phyloP scores from a whole-genome alignment of 2,113 vertebrate genomes.

The Tupaia tana region DNA sequence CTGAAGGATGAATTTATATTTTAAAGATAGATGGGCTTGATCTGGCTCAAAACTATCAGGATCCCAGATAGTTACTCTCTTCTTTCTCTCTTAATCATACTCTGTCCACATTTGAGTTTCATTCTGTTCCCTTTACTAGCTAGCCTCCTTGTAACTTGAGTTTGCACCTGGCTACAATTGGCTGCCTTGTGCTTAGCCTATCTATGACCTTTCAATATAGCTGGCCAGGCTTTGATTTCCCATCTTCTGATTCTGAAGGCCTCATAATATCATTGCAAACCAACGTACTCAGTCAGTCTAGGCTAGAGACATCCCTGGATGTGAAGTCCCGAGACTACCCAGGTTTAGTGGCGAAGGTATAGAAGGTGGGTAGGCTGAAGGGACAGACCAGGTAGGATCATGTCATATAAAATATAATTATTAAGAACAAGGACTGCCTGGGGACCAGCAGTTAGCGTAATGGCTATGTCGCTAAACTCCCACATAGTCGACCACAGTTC shows the following conservation, averaged over 20 bases:
- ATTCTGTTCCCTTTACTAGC: neutral
- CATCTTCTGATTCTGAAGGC: neutral
- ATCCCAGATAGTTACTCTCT: neutral
- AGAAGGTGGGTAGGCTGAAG: neutral
- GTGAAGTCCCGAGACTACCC: neutral
- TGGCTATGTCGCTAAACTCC: no score
- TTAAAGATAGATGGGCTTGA: neutral
- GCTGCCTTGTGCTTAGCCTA: neutral
- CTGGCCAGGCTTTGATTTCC: neutral
- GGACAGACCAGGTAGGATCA: neutral
- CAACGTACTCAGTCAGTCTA: neutral
- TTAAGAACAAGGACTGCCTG: neutral
- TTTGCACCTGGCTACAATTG: neutral
- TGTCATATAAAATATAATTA: neutral
- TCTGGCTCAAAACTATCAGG: neutral
- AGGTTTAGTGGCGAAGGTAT: neutral
- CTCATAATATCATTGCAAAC: neutral
- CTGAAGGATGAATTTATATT: conserved; percentile 13
- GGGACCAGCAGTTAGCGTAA: no score
- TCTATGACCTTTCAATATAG: neutral
- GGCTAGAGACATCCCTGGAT: neutral
- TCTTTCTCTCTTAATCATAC: neutral
- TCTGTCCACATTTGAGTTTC: neutral
- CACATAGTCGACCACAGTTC: no score
- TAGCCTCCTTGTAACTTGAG: neutral